A percentile compares a stretch with the other conserved stretches of the same genome.
phyloP scores from a whole-genome alignment of 2,888 invertebrate species.

The Perithous albicinctus region DNA sequence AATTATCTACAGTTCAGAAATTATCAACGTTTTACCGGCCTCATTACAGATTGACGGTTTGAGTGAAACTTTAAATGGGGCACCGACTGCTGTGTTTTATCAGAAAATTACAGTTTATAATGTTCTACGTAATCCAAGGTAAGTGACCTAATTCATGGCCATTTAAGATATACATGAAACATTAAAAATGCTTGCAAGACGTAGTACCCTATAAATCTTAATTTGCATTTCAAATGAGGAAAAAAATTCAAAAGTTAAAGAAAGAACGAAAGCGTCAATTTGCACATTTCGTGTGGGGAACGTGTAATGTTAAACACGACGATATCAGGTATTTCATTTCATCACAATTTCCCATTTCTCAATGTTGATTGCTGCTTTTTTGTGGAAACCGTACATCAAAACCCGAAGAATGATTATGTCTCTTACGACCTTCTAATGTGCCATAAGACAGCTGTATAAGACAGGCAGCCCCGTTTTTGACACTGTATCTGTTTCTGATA shows the following conservation, averaged over 20 bases:
- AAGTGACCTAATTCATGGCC: neutral
- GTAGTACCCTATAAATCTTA: neutral
- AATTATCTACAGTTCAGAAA: neutral
- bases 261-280: neutral
- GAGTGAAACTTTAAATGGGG: neutral
- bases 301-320: too few relatives aligned
- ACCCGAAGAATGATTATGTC: too few relatives aligned
- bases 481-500: too few relatives aligned
- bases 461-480: too few relatives aligned
- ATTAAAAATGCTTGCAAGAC: neutral
- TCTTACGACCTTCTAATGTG: too few relatives aligned
- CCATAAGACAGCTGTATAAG: too few relatives aligned
- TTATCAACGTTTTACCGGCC: neutral
- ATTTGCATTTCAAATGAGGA: neutral
- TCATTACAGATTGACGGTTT: neutral
- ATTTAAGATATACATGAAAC: neutral
- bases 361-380: too few relatives aligned
- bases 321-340: too few relatives aligned
- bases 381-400: too few relatives aligned
- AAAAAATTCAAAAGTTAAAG: neutral
- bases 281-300: neutral
- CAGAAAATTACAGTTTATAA: neutral
- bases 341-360: too few relatives aligned
- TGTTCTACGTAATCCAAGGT: neutral
- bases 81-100: neutral